Percentiles rank a stretch among this genome's conserved stretches.
Conservation (phyloP, 2,113 vertebrate genomes). For the Crotalus helleri region DNA sequence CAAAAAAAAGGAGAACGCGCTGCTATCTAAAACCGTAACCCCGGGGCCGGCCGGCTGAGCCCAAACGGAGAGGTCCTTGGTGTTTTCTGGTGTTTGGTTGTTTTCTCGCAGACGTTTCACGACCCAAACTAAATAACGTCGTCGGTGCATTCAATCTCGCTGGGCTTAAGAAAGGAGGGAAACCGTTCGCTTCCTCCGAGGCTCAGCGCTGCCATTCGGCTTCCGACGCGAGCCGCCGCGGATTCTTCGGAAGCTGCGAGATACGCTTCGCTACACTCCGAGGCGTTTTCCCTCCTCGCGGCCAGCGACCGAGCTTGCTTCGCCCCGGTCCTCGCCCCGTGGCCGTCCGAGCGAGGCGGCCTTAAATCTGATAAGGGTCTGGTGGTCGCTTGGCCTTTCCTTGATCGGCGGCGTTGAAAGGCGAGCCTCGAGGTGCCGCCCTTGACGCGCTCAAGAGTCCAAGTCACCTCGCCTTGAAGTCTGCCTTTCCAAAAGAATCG, state of each 20-base stretch:
- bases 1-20: background rate
- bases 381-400: background rate
- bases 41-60: background rate
- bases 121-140: background rate
- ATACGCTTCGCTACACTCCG: background rate
- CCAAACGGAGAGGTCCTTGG: background rate
- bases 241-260: background rate
- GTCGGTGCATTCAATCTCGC: background rate
- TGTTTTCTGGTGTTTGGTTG: background rate
- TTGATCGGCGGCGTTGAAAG: background rate
- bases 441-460: background rate
- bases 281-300: background rate
- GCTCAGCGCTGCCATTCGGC: background rate
- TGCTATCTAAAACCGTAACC: background rate
- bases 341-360: background rate
- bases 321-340: background rate
- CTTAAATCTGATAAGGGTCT: background rate
- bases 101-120: background rate
- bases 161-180: background rate
- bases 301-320: background rate
- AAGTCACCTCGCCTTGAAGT: background rate
- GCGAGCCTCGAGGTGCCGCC: background rate
- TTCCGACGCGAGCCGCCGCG: background rate
- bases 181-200: background rate
- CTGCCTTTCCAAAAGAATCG: background rate